A percentile compares a stretch with the other conserved stretches of the same genome.
Conservation (phyloP, 2,797 vertebrate genomes). For the Tarsius wallacei region DNA sequence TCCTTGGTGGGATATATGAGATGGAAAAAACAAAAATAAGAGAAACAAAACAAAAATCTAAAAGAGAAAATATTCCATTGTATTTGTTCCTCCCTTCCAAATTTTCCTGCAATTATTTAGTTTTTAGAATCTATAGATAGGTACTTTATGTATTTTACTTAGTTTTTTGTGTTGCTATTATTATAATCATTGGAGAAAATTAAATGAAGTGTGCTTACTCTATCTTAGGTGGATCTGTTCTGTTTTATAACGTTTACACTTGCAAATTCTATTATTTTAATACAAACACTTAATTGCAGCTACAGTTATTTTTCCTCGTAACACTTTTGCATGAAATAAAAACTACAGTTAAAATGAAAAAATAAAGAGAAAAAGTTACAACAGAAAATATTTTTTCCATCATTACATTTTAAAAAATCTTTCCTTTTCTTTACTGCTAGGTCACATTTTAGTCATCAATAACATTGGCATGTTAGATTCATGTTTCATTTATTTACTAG, state of each 20-base stretch:
- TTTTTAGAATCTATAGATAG: background rate
- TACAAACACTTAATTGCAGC: background rate
- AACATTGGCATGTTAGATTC: slow-evolving; percentile 57
- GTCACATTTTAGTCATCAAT: slow-evolving; percentile 64
- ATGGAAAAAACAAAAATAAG: background rate
- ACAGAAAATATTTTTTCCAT: slow-evolving; percentile 49
- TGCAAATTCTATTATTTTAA: background rate
- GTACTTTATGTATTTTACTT: background rate
- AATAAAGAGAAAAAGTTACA: slow-evolving; percentile 25
- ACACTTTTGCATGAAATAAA: background rate
- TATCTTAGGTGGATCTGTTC: background rate
- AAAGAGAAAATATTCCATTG: background rate
- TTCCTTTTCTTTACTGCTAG: slow-evolving; percentile 72
- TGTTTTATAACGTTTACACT: background rate
- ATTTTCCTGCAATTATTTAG: background rate
- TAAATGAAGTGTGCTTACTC: background rate
- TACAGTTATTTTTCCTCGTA: slow-evolving; percentile 37
- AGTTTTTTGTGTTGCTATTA: background rate
- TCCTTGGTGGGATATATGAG: background rate
- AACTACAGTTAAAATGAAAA: background rate
- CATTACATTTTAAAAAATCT: background rate
- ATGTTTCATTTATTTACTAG: slow-evolving; percentile 63
- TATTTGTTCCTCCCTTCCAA: background rate
- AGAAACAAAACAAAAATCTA: background rate
- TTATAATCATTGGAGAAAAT: background rate